These are phyloP conservation scores for Chascanopsetta lugubris DNA, from an alignment of 2,113 vertebrate genomes.

Conservation along the genomic window DNA sequence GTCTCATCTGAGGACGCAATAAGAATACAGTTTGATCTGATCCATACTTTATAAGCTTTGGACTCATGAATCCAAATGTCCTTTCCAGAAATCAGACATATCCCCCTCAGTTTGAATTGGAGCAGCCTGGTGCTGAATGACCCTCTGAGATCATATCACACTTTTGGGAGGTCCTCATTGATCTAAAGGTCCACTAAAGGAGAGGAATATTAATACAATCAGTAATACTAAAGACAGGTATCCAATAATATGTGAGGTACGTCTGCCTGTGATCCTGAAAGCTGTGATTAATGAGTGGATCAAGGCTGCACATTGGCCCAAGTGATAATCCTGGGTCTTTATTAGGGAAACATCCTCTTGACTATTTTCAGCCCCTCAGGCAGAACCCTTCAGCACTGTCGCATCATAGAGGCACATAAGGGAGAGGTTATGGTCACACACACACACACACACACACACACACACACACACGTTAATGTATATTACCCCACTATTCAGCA, in stretches of 20 bases:
- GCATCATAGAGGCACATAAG: constrained; percentile 48
- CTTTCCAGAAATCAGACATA: not conserved
- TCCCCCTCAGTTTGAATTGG: not conserved
- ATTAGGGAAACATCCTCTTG: constrained; percentile 35
- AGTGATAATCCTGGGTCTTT: constrained; percentile 49
- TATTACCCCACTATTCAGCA: no score
- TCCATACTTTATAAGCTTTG: not conserved
- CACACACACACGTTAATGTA: not conserved
- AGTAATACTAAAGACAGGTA: constrained; percentile 21
- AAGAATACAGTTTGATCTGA: not conserved
- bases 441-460: constrained; percentile 3
- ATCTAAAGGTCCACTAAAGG: constrained; percentile 22
- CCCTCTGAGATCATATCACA: constrained; percentile 18
- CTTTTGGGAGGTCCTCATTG: constrained; percentile 45
- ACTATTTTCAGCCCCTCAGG: constrained; percentile 51
- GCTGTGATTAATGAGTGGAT: constrained; percentile 75
- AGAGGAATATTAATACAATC: constrained; percentile 43
- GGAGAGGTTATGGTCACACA: not conserved
- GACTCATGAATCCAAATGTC: not conserved
- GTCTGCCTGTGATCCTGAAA: constrained; percentile 35
- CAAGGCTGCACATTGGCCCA: constrained; percentile 24
- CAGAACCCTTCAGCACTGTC: constrained; percentile 64
- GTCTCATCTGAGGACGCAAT: not conserved
- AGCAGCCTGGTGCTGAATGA: not conserved
- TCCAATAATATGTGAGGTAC: constrained; percentile 23